Evolutionary conservation across 2,888 invertebrate species (phyloP).

Genomic region (Eledona agricola): DNA sequence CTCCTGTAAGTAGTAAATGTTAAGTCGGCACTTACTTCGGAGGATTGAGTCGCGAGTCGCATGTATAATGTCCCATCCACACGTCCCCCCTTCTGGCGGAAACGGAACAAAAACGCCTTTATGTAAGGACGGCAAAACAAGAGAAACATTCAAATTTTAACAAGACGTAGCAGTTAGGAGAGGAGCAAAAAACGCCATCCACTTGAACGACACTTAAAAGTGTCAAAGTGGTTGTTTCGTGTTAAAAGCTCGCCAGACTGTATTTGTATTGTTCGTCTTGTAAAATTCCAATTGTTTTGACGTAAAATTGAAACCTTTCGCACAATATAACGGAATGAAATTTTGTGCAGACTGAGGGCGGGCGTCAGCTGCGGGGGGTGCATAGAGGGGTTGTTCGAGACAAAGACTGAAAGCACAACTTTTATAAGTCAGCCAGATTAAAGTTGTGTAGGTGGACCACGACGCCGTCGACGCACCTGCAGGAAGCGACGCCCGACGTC

Average conservation of each 20-base stretch:
- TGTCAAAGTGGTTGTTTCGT: constrained; percentile 39
- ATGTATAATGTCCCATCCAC: constrained; percentile 28
- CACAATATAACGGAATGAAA: constrained; percentile 35
- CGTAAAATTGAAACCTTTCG: constrained; percentile 40
- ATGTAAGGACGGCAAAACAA: constrained; percentile 29
- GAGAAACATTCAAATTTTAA: constrained; percentile 34
- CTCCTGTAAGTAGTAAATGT: constrained; percentile 27
- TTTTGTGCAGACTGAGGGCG: constrained; percentile 26
- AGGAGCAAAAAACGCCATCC: constrained; percentile 29
- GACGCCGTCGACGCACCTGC: constrained; percentile 1
- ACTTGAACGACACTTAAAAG: constrained; percentile 36
- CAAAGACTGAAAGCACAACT: constrained; percentile 29
- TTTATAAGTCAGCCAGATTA: constrained; percentile 36
- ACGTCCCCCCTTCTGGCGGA: constrained; percentile 29
- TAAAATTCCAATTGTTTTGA: constrained; percentile 38
- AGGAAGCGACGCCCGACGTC: constrained; percentile 1
- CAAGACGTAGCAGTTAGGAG: constrained; percentile 28
- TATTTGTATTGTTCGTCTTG: constrained; percentile 35
- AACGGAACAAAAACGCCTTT: constrained; percentile 30
- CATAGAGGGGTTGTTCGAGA: constrained; percentile 8
- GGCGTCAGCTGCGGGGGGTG: constrained; percentile 25
- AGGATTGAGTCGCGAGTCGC: constrained; percentile 20
- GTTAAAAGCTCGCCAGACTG: constrained; percentile 35
- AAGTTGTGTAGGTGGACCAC: constrained; percentile 21
- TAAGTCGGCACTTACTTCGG: constrained; percentile 24